Base-by-base conservation (phyloP, 2,888 invertebrate species). In the Idaea aversata region DNA sequence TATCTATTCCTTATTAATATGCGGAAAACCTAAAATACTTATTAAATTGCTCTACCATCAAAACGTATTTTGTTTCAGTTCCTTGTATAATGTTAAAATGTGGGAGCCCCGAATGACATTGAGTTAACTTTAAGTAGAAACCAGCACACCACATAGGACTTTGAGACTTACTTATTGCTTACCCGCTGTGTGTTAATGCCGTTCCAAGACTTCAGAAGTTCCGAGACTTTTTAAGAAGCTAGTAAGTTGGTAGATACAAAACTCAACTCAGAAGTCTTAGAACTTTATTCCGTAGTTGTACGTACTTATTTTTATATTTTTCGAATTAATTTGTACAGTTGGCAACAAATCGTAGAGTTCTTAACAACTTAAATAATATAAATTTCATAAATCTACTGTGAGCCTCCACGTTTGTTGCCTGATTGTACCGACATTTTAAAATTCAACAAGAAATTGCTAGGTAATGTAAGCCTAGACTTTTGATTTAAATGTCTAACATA, bases 121-220 rank as follows among this genome's bases (percentile, higher is more conserved):
- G 47, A 47, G 47, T 47, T 47, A 47, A 47, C 7, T 47, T 47
- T 7, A 47, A 47, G 47, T 47, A 47, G 47, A 47, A 47, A 6
- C 47, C 47, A 47, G 47, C 47, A 13, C 47, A 47, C 47, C 47
- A 47, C 47, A 47, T 47, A 47, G 47, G 47, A 47, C 47, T 47
- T 47, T 47, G 47, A 47, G 47, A 47, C 47, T 47, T 47, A 47
- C 47, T 47, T 47, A 47, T 47, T 47, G 47, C 47, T 47, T 47
- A 47, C 47, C 47, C 47, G 47, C 47, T 47, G 47, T 47, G 47
- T 47, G 47, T 47, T 47, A 47, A 47, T 47, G 47, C 47, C 47
- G 47, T 47, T 7, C 10, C 47, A 47, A 47, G 47, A 47, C 47
- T 47, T 47, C 47, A 13, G 10, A 47, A 47, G 13, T 47, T 47